Conservation (phyloP, 2,888 invertebrate genomes). For the Periphyllus acericola region DNA sequence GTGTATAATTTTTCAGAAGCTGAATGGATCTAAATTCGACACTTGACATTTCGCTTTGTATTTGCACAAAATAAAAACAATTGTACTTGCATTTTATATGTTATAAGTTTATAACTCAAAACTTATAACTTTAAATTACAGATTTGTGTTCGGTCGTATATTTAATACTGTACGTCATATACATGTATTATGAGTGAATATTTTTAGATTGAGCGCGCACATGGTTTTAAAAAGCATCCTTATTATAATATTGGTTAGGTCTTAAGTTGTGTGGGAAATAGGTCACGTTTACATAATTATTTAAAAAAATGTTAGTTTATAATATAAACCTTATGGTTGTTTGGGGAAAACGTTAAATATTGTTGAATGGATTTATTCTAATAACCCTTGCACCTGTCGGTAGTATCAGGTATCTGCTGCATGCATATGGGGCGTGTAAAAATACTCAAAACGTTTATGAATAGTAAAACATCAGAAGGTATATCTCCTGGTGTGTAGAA, state of each 20-base stretch:
- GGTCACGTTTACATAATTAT: constrained; percentile 54
- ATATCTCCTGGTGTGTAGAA: constrained; percentile 29
- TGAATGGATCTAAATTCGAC: constrained; percentile 31
- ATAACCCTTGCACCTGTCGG: constrained; percentile 56
- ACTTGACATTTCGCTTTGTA: constrained; percentile 11
- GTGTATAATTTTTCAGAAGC: constrained; percentile 45
- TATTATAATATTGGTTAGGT: constrained; percentile 37
- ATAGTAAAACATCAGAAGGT: constrained; percentile 28
- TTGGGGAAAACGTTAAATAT: constrained; percentile 10
- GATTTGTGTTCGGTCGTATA: neutral
- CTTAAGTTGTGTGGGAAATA: constrained; percentile 53
- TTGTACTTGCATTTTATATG: neutral
- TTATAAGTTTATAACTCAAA: too few species aligned
- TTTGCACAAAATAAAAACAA: constrained; percentile 37
- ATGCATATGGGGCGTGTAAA: constrained; percentile 36
- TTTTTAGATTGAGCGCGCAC: constrained; percentile 23
- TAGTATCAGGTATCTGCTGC: constrained; percentile 28
- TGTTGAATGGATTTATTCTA: constrained; percentile 48
- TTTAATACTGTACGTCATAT: neutral
- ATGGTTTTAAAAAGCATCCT: constrained; percentile 35
- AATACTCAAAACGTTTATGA: constrained; percentile 44
- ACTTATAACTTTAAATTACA: neutral
- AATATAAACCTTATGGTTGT: constrained; percentile 23
- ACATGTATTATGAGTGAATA: constrained; percentile 13
- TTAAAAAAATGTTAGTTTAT: constrained; percentile 6